These are phyloP conservation scores for Drosophila trapezifrons DNA, from an alignment of 1,140 invertebrate species.

Conservation along the genomic window DNA sequence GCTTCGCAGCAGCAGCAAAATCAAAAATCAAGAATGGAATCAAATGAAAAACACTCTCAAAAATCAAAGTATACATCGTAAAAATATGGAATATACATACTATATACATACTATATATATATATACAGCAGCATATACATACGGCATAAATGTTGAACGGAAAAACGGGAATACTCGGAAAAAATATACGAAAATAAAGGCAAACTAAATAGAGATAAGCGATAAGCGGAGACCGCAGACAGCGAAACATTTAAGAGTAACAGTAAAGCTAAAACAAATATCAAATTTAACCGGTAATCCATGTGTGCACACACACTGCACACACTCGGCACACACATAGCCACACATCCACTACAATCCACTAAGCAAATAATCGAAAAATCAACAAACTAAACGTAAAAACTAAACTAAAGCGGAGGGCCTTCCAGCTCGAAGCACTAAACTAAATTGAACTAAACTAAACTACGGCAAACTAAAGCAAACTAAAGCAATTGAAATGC, in stretches of 20 bases:
- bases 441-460: conserved; percentile 33
- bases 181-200: conserved; percentile 47
- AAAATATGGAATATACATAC: conserved; percentile 28
- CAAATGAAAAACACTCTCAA: conserved; percentile 24
- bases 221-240: conserved; percentile 32
- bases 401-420: conserved; percentile 25
- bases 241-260: conserved; percentile 33
- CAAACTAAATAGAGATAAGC: conserved; percentile 51
- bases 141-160: conserved; percentile 36
- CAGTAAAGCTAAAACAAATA: conserved; percentile 44
- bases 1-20: conserved; percentile 83
- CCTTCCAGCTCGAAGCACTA: conserved; percentile 21
- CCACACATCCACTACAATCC: conserved; percentile 19
- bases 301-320: conserved; percentile 5
- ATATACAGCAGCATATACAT: conserved; percentile 39
- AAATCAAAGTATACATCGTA: conserved; percentile 59
- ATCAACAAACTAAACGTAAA: conserved; percentile 47
- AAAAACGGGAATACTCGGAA: conserved; percentile 31
- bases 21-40: conserved; percentile 61
- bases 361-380: conserved; percentile 56
- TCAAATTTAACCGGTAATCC: conserved; percentile 49
- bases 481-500: conserved; percentile 42
- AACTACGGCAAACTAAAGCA: conserved; percentile 1
- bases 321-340: conserved; percentile 4
- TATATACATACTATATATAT: conserved; percentile 15